Evolutionary conservation across 1,140 invertebrate genomes (phyloP), one percentile per base, ranked within the genome.

Genomic region (Goniozus legneri): DNA sequence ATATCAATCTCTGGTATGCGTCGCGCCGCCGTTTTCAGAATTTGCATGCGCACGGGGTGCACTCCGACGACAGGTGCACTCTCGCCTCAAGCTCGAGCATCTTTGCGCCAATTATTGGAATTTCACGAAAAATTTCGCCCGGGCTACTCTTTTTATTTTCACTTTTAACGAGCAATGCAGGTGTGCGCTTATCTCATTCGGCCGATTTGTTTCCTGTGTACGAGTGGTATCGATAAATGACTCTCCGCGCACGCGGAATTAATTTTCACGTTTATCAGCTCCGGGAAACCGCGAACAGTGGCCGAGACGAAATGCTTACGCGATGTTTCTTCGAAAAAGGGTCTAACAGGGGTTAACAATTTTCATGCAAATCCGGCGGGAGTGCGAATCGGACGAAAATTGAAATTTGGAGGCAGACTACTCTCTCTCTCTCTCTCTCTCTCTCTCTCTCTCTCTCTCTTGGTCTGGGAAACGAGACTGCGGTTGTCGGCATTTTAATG

Each of bases 71-170:
- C 68, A 71, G 68, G 65, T 71, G 66, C 56, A 44, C 12, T 43
- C 37, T 30, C 47, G 52, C 62, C 68, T 70, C 67, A 66, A 54
- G n/a, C n/a, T n/a, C 54, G 20, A 54, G 50, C 55, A 64, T 61
- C 65, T 67, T 65, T 62, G 53, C 52, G 62, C 62, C 69, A 69
- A 71, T 69, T 71, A 69, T 71, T 65, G 64, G 60, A 56, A 66
- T 68, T 67, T 67, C 55, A 52, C 40, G n/a, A n/a, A 48, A 59
- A 62, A 56, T 56, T 46, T 57, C 41, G 40, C 47, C 44, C 43
- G 50, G 54, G 47, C 52, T 50, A 50, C 47, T 47, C 50, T 36
- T 41, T 54, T 58, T 51, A 53, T 43, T 30, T 44, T 46, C 43
- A 15, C 46, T 45, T 49, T 57, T 58, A 58, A 58, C 54, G 50